A percentile compares a stretch with the other conserved stretches of the same genome.
phyloP scores from a whole-genome alignment of 2,888 invertebrate species.

The Eupelmus urozonus region DNA sequence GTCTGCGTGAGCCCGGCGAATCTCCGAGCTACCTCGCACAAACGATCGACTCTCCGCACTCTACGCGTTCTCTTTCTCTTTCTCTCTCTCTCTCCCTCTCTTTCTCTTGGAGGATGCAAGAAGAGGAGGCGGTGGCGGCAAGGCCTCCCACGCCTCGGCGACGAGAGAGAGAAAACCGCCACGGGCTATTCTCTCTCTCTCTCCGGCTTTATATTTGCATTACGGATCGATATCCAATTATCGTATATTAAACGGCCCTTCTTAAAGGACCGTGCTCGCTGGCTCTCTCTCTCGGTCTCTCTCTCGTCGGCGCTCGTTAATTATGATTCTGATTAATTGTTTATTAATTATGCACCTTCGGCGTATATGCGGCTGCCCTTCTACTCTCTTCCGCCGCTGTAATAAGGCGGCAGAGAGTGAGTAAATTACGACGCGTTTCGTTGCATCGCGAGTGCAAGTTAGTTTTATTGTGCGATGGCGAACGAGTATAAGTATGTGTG shows the following conservation, averaged over 20 bases:
- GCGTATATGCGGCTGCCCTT: background rate
- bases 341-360: slow-evolving; percentile 56
- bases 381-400: background rate
- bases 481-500: too few species aligned
- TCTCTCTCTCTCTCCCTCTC: background rate
- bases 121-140: slow-evolving; percentile 10
- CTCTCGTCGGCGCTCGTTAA: slow-evolving; percentile 46
- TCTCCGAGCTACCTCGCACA: slow-evolving; percentile 34
- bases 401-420: background rate
- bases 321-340: slow-evolving; percentile 58
- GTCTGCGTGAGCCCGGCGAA: slow-evolving; percentile 62
- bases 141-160: slow-evolving; percentile 45
- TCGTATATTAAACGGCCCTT: slow-evolving; percentile 56
- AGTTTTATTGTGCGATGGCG: too few species aligned
- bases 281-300: background rate
- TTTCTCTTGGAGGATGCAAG: background rate
- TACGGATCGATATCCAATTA: slow-evolving; percentile 61
- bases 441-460: slow-evolving; percentile 5
- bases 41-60: slow-evolving; percentile 16
- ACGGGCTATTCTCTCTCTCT: slow-evolving; percentile 22
- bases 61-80: background rate
- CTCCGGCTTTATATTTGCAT: slow-evolving; percentile 57
- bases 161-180: slow-evolving; percentile 40
- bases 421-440: slow-evolving; percentile 41
- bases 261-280: slow-evolving; percentile 39